Conservation (phyloP, 2,888 invertebrate species). For the Halictus ligatus region DNA sequence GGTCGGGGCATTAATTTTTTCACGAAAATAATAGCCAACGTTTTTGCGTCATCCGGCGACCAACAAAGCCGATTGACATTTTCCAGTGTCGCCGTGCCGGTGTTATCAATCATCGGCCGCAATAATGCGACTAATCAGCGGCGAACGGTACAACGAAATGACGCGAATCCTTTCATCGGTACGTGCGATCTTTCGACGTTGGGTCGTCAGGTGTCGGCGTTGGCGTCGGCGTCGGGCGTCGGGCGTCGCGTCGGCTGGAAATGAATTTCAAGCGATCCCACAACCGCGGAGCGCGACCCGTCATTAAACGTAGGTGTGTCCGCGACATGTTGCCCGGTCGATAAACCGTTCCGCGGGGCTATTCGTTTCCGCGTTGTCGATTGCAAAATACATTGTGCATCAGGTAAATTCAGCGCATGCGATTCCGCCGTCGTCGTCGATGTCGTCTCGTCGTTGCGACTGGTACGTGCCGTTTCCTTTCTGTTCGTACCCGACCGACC, state of each 20-base stretch:
- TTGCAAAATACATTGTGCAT: constrained; percentile 46
- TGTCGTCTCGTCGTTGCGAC: neutral
- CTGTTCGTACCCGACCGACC: neutral
- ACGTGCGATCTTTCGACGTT: neutral
- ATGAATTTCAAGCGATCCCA: neutral
- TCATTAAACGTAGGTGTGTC: constrained; percentile 61
- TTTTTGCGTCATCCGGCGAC: neutral
- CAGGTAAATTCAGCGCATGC: constrained; percentile 38
- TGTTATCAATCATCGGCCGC: neutral
- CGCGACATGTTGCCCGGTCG: constrained; percentile 46
- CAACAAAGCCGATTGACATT: neutral
- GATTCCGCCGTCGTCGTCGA: neutral
- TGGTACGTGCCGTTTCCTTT: constrained; percentile 20
- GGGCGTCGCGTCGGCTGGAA: neutral
- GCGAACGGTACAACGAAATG: neutral
- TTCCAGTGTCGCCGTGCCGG: neutral
- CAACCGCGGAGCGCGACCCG: constrained; percentile 8
- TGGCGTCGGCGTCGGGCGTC: neutral
- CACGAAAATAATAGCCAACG: neutral
- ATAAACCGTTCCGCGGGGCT: constrained; percentile 46
- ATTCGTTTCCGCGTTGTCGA: constrained; percentile 56
- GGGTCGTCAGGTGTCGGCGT: neutral
- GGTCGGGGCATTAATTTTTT: neutral
- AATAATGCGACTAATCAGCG: neutral
- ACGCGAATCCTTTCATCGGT: neutral